These are phyloP conservation scores for Setophaga coronata DNA, from an alignment of 2,113 vertebrate species.

Conservation along the genomic window DNA sequence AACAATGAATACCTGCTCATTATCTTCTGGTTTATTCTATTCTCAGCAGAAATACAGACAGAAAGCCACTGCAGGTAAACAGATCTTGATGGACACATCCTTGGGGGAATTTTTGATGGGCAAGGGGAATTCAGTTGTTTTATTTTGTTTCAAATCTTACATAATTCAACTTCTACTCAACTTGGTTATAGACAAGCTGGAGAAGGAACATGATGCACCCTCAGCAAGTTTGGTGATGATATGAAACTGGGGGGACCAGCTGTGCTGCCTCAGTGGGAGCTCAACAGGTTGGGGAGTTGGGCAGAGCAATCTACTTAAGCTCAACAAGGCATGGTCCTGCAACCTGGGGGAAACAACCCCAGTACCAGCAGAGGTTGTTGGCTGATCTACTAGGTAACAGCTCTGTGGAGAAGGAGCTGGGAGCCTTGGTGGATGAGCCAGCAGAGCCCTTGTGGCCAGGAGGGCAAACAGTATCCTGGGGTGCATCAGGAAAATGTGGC, in stretches of 20 bases:
- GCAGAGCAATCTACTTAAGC: background rate
- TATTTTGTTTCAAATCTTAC: background rate
- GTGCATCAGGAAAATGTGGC: background rate
- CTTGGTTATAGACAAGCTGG: background rate
- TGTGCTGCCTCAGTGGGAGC: background rate
- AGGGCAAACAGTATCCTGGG: rapidly evolving
- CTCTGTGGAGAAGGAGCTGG: background rate
- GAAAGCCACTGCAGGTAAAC: background rate
- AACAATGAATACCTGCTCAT: background rate
- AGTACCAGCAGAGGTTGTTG: background rate
- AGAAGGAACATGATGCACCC: background rate
- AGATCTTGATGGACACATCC: background rate
- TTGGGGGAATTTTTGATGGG: background rate
- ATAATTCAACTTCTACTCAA: background rate
- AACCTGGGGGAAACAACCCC: background rate
- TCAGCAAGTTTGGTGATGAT: background rate
- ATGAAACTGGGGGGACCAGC: rapidly evolving
- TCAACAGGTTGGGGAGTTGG: background rate
- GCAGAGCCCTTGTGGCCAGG: background rate
- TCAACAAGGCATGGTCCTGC: background rate
- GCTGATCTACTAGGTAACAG: background rate
- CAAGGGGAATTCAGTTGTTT: background rate
- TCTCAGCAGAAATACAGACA: background rate
- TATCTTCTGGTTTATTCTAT: background rate
- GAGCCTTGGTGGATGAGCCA: background rate